Evolutionary conservation across 2,797 vertebrate species (phyloP).

Genomic region (Acipenser ruthenus): DNA sequence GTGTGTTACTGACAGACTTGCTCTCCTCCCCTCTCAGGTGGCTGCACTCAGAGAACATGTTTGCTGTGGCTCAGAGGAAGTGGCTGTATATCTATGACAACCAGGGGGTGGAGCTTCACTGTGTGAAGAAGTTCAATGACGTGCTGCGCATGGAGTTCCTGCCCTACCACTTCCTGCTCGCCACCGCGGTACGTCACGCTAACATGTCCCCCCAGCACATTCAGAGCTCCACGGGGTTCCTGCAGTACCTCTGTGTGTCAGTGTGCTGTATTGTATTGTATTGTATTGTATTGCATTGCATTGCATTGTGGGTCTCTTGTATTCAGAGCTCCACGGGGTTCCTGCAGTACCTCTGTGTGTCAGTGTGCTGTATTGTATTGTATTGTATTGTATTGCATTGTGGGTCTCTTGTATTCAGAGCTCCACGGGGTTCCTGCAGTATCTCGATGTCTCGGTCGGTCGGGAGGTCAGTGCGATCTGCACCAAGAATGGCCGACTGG

Average conservation of each 20-base stretch:
- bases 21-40: slow-evolving; percentile 50
- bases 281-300: too few relatives aligned
- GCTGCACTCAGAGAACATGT: slow-evolving; percentile 75
- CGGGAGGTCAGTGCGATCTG: slow-evolving; percentile 70
- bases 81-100: slow-evolving; percentile 85
- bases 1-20: background rate
- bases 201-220: background rate
- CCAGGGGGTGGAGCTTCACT: slow-evolving; percentile 80
- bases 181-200: slow-evolving; percentile 51
- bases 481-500: slow-evolving; percentile 68
- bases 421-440: slow-evolving; percentile 77
- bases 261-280: background rate
- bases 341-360: slow-evolving; percentile 74
- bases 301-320: background rate
- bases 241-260: background rate
- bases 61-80: slow-evolving; percentile 79
- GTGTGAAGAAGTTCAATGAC: slow-evolving; percentile 74
- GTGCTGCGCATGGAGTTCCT: slow-evolving; percentile 78
- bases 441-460: slow-evolving; percentile 79
- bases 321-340: slow-evolving; percentile 59
- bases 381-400: too few relatives aligned
- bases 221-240: background rate
- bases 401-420: slow-evolving; percentile 51
- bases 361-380: too few relatives aligned
- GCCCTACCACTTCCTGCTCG: slow-evolving; percentile 81